These are phyloP conservation scores for Strigamia transsilvanica DNA, from an alignment of 2,888 invertebrate species.

Conservation along the genomic window DNA sequence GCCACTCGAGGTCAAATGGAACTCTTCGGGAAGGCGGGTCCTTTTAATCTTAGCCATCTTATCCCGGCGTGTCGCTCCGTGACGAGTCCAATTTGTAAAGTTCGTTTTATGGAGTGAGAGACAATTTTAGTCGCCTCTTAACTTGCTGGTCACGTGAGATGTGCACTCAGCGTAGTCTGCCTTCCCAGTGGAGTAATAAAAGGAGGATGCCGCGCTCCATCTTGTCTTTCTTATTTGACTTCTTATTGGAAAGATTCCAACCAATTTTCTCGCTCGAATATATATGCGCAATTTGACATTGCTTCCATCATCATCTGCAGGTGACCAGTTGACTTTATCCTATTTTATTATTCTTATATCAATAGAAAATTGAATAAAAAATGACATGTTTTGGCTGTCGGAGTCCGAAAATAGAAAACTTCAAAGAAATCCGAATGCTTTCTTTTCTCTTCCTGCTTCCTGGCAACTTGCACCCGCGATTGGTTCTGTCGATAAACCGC, in stretches of 20 bases:
- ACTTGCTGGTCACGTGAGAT: constrained; percentile 46
- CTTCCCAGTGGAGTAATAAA: constrained; percentile 31
- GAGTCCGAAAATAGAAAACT: background rate
- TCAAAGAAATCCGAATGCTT: background rate
- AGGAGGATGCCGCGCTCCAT: constrained; percentile 12
- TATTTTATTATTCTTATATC: constrained; percentile 11
- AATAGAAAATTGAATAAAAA: background rate
- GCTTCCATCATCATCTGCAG: background rate
- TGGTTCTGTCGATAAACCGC: constrained; percentile 39
- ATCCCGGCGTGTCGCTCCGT: constrained; percentile 15
- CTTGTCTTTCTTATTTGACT: constrained; percentile 36
- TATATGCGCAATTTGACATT: constrained; percentile 32
- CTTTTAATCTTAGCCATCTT: constrained; percentile 33
- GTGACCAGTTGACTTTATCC: constrained; percentile 6
- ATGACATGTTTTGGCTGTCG: background rate
- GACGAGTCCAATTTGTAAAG: constrained; percentile 45
- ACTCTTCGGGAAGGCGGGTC: background rate
- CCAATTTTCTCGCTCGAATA: constrained; percentile 20
- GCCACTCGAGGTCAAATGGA: constrained; percentile 37
- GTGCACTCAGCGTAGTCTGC: constrained; percentile 33
- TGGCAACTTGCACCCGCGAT: background rate
- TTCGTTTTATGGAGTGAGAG: constrained; percentile 39
- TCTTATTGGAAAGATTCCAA: constrained; percentile 43
- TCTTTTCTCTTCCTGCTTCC: background rate
- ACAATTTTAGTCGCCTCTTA: constrained; percentile 49